A percentile compares a stretch with the other conserved stretches of the same genome.
Conservation (phyloP, 2,113 vertebrate genomes). For the Tylochromis polylepis region DNA sequence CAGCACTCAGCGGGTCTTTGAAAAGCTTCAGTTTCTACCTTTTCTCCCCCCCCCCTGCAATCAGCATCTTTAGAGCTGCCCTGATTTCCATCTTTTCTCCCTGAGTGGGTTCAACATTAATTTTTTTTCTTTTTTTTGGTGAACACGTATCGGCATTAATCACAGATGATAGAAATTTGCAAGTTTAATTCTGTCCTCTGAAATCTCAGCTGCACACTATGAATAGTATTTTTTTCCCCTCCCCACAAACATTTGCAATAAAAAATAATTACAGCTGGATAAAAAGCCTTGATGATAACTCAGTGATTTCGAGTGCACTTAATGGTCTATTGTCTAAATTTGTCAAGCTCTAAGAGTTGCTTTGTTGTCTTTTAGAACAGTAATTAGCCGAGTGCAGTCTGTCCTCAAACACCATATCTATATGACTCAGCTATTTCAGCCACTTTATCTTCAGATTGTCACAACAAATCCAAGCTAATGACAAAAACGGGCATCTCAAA, state of each 20-base stretch:
- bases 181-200: slow-evolving; percentile 54
- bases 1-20: neutral
- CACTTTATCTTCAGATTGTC: slow-evolving; percentile 46
- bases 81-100: slow-evolving; percentile 50
- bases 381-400: slow-evolving; percentile 56
- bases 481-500: slow-evolving; percentile 27
- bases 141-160: slow-evolving; percentile 57
- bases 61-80: slow-evolving; percentile 37
- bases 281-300: slow-evolving; percentile 44
- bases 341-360: slow-evolving; percentile 48
- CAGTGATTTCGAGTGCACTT: slow-evolving; percentile 49
- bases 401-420: slow-evolving; percentile 40
- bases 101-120: slow-evolving; percentile 32
- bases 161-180: slow-evolving; percentile 49
- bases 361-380: slow-evolving; percentile 44
- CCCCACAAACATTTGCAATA: slow-evolving; percentile 27
- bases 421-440: slow-evolving; percentile 47
- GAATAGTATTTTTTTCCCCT: neutral
- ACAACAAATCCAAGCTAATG: slow-evolving; percentile 43
- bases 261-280: slow-evolving; percentile 36
- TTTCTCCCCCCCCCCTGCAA: neutral
- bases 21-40: neutral
- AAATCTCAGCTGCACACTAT: slow-evolving; percentile 41
- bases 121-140: slow-evolving; percentile 30
- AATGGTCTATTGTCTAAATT: slow-evolving; percentile 61